Evolutionary conservation across 1,140 invertebrate genomes (phyloP).

Genomic region (Bombus waltoni): DNA sequence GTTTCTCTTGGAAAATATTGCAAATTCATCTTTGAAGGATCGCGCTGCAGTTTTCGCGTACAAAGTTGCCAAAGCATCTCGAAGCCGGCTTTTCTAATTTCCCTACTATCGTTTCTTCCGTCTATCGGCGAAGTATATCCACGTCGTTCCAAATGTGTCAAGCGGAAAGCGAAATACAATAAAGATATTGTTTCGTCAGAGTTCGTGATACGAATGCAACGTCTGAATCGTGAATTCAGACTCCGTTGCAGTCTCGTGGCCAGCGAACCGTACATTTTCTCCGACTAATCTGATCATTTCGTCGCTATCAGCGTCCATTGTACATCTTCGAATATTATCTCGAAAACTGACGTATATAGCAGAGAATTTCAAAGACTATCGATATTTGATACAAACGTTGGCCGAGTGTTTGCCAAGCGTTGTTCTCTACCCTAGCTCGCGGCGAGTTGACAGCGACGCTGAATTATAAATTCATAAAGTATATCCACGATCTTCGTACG

Average conservation of each 20-base stretch:
- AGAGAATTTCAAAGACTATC: background rate
- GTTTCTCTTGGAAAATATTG: background rate
- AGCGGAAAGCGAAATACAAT: background rate
- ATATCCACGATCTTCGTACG: no score
- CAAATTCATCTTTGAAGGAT: background rate
- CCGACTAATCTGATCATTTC: conserved; percentile 15
- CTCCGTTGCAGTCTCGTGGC: background rate
- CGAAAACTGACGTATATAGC: background rate
- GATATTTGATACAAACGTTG: background rate
- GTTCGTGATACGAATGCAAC: background rate
- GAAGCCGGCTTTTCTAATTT: background rate
- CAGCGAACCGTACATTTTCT: conserved; percentile 19
- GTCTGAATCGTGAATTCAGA: background rate
- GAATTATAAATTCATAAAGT: background rate
- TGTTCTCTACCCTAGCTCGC: background rate
- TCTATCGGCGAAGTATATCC: background rate
- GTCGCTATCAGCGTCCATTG: conserved; percentile 4
- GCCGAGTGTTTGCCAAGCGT: background rate
- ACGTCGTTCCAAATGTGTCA: background rate
- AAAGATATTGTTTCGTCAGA: background rate
- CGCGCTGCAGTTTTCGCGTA: background rate
- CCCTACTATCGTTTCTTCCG: background rate
- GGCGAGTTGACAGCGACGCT: background rate
- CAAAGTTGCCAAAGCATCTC: background rate
- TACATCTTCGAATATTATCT: background rate